A percentile compares a stretch with the other conserved stretches of the same genome.
Evolutionary conservation across 37 sponge, comb jelly and placozoan species (phyloP).

Genomic region (Bolinopsis microptera): DNA sequence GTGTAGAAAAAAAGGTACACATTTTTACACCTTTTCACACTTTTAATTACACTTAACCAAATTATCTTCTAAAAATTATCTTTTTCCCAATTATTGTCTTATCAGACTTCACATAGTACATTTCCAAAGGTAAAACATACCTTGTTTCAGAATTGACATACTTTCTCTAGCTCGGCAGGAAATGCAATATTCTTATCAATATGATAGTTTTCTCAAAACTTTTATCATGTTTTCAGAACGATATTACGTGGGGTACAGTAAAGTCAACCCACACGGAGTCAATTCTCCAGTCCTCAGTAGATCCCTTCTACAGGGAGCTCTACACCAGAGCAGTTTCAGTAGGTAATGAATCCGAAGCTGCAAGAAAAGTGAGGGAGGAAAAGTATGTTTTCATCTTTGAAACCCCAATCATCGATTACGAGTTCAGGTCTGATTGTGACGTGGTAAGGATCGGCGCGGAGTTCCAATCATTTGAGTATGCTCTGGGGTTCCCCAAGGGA

Average conservation of each 20-base stretch:
- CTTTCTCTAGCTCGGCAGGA: no score
- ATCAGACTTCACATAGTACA: no score
- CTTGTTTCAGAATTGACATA: no score
- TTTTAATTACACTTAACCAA: no score
- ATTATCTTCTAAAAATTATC: no score
- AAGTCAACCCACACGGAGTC: background rate
- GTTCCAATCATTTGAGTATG: background rate
- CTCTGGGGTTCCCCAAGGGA: conserved; percentile 6
- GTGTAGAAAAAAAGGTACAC: no score
- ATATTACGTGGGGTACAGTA: background rate
- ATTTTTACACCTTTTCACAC: no score
- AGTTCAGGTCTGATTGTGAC: background rate
- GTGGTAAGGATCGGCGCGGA: background rate
- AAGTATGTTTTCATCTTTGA: conserved; percentile 21
- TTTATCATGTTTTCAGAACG: no score
- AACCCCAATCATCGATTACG: conserved; percentile 13
- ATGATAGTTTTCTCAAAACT: no score
- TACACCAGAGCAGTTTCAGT: background rate
- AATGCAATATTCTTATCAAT: no score
- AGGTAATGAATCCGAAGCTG: background rate
- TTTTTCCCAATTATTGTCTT: no score
- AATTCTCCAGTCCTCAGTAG: background rate
- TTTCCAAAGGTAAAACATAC: no score
- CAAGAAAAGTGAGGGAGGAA: background rate
- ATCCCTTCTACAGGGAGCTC: conserved; percentile 4